Base-by-base conservation (phyloP, 2,797 vertebrate species). In the Siniperca obscura region DNA sequence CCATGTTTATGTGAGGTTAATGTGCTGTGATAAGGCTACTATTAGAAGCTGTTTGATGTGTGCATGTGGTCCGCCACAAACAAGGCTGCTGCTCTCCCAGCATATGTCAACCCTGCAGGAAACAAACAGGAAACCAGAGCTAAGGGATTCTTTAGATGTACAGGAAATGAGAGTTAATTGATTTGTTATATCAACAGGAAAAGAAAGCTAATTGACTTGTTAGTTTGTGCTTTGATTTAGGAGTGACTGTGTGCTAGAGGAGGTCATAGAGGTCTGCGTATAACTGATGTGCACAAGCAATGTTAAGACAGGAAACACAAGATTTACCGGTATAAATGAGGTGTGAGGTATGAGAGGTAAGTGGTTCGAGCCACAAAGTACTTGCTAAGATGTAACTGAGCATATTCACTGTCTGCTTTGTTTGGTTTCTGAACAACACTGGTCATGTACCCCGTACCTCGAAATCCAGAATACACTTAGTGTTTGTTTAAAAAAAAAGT, bases 121-220 rank as follows among this genome's bases (percentile, higher is more conserved):
- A 74, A 89, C 86, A 93, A 92, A 93, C 91, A 92, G 89, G 92
- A 92, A 91, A 76, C 80, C 67, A 36, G 75, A 61, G 73, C 87
- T n/a, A 69, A 66, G 64, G 0, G 61, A 65, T 53, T 64, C 78
- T 72, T 89, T 52, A 90, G 90, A 91, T 85, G 81, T 85, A 78
- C 86, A 89, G 92, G 92, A 94, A 94, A 94, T 93, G 88, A 90
- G 85, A 78, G 82, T 77, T 92, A 94, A 92, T 92, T 91, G 91
- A 87, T 92, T 86, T 89, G 93, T 81, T 91, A 12, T 69, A 87
- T 91, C 87, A 92, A 91, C 91, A 94, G 93, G 92, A 93, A 92
- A 78, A 57, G 74, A 83, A 78, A 70, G 70, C 83, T 85, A 89
- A 89, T 79, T 89, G 88, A 83, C 87, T 83, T 78, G 84, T 82